phyloP scores from a whole-genome alignment of 2,888 invertebrate genomes.

The Andrena minutula region DNA sequence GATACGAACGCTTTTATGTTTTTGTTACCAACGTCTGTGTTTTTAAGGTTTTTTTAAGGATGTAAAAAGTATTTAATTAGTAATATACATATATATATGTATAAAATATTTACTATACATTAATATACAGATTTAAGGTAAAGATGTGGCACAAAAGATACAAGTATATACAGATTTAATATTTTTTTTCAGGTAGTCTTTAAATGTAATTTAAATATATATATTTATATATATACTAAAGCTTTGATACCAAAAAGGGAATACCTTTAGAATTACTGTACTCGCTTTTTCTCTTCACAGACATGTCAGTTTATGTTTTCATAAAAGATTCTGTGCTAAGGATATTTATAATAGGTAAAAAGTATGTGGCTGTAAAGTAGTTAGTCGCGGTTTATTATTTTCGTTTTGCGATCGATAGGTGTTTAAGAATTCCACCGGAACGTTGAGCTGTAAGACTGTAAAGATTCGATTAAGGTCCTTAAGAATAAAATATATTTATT shows the following conservation, averaged over 20 bases:
- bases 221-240: constrained; percentile 4
- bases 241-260: constrained; percentile 22
- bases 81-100: constrained; percentile 17
- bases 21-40: constrained; percentile 15
- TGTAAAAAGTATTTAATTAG: background rate
- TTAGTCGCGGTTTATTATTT: constrained; percentile 2
- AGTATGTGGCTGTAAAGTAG: constrained; percentile 16
- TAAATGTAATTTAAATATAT: constrained; percentile 17
- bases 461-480: background rate
- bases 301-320: constrained; percentile 6
- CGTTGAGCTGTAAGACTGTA: background rate
- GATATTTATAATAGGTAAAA: constrained; percentile 18
- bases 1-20: background rate
- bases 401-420: background rate
- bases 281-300: background rate
- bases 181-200: background rate
- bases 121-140: constrained; percentile 39
- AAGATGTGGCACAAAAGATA: constrained; percentile 26
- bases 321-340: constrained; percentile 21
- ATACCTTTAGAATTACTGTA: constrained; percentile 5
- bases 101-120: constrained; percentile 46
- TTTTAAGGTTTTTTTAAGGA: constrained; percentile 2
- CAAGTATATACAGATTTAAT: constrained; percentile 37
- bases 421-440: background rate
- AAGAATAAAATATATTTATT: constrained; percentile 8